Conservation (phyloP, 2,113 vertebrate species). For the Phrynosoma blainvillii region DNA sequence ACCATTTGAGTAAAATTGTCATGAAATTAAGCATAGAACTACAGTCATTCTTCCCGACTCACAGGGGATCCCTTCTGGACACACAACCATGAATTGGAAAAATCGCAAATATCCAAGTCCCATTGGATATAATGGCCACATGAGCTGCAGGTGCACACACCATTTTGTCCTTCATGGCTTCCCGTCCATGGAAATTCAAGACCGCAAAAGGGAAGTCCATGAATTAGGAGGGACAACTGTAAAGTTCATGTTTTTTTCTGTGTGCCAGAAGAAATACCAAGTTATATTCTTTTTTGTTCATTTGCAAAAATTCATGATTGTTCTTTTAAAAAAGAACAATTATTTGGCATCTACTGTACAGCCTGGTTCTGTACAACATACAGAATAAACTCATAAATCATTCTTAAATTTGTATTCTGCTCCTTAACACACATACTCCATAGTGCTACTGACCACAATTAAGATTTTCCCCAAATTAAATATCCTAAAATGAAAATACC, state of each 20-base stretch:
- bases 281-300: constrained; percentile 14
- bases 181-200: too few species aligned
- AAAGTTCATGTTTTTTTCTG: neutral
- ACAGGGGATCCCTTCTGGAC: too few species aligned
- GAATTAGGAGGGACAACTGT: too few species aligned
- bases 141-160: too few species aligned
- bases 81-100: too few species aligned
- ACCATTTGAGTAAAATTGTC: constrained; percentile 39
- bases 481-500: neutral
- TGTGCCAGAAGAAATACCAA: constrained; percentile 46
- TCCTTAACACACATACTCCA: neutral
- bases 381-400: constrained; percentile 11
- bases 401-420: constrained; percentile 58
- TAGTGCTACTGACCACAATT: neutral
- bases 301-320: constrained; percentile 51
- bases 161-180: too few species aligned
- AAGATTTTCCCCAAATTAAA: neutral
- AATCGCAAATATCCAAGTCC: too few species aligned
- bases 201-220: too few species aligned
- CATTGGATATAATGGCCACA: too few species aligned
- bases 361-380: constrained; percentile 46
- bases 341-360: constrained; percentile 38
- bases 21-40: constrained; percentile 3
- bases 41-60: too few species aligned
- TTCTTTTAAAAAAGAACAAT: constrained; percentile 15